phyloP scores from a whole-genome alignment of 2,888 invertebrate species.

The Mamestra brassicae region DNA sequence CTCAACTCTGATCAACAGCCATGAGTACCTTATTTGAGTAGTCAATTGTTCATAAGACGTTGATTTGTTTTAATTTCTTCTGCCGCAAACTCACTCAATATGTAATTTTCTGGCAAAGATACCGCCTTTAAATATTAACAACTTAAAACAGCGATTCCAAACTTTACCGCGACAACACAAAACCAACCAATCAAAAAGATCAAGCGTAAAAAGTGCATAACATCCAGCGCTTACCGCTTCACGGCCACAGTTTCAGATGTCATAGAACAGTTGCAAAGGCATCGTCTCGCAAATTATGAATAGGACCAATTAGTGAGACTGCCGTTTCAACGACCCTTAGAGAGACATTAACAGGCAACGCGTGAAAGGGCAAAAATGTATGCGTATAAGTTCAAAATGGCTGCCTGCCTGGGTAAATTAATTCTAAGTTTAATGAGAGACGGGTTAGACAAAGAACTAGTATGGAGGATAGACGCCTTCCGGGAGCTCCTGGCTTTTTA shows the following conservation, averaged over 20 bases:
- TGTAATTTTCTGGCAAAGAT: not conserved
- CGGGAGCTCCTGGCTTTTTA: not conserved
- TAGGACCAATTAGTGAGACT: slow-evolving; percentile 73
- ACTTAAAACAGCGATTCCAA: not conserved
- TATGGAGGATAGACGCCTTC: slow-evolving; percentile 10
- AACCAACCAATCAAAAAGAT: not conserved
- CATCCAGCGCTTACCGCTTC: slow-evolving; percentile 57
- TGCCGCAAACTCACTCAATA: too few species aligned
- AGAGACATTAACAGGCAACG: slow-evolving; percentile 61
- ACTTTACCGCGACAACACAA: not conserved
- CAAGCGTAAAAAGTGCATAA: not conserved
- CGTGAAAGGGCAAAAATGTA: slow-evolving; percentile 64
- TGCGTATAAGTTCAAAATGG: slow-evolving; percentile 47
- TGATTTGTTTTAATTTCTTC: too few species aligned
- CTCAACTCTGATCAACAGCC: too few species aligned
- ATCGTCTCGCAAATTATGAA: slow-evolving; percentile 69
- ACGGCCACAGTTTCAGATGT: slow-evolving; percentile 31
- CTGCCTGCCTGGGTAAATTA: slow-evolving; percentile 18
- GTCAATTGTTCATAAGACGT: too few species aligned
- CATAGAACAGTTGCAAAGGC: slow-evolving; percentile 55
- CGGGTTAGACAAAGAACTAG: slow-evolving; percentile 34
- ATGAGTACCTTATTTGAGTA: too few species aligned
- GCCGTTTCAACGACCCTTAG: slow-evolving; percentile 65
- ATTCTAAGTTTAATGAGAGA: slow-evolving; percentile 49
- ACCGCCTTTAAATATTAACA: not conserved